Evolutionary conservation across 2,888 invertebrate genomes (phyloP).

Genomic region (Ophonus ardosiacus): DNA sequence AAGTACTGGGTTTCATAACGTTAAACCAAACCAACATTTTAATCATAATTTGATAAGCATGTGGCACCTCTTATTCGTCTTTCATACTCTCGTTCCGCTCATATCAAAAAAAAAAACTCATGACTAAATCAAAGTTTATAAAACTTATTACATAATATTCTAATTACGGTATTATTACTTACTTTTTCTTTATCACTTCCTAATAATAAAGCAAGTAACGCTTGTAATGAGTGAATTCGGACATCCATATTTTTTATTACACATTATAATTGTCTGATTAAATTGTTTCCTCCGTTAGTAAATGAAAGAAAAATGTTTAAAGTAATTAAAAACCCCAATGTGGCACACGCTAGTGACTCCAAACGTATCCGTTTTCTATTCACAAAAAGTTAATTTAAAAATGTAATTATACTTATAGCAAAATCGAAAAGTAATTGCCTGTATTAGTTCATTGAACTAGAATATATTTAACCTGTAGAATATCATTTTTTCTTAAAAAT

Average conservation of each 20-base stretch:
- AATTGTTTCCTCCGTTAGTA: neutral
- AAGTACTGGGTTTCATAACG: no score
- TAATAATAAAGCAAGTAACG: no score
- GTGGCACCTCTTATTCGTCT: no score
- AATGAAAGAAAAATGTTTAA: neutral
- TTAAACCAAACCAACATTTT: no score
- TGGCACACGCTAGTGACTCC: neutral
- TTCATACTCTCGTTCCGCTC: no score
- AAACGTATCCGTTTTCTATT: neutral
- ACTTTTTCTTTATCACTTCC: no score
- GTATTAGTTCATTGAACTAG: conserved; percentile 13
- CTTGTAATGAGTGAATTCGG: no score
- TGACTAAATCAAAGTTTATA: no score
- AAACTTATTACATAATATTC: no score
- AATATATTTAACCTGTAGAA: neutral
- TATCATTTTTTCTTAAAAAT: neutral
- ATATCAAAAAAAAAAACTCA: no score
- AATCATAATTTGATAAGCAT: no score
- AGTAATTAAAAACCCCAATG: neutral
- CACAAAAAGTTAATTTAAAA: conserved; percentile 8
- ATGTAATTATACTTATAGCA: neutral
- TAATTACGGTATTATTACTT: no score
- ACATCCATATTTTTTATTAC: neutral
- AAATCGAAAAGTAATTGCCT: neutral
- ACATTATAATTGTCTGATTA: neutral